Base-by-base conservation (phyloP, 2,797 vertebrate species). In the Lacerta bilineata region DNA sequence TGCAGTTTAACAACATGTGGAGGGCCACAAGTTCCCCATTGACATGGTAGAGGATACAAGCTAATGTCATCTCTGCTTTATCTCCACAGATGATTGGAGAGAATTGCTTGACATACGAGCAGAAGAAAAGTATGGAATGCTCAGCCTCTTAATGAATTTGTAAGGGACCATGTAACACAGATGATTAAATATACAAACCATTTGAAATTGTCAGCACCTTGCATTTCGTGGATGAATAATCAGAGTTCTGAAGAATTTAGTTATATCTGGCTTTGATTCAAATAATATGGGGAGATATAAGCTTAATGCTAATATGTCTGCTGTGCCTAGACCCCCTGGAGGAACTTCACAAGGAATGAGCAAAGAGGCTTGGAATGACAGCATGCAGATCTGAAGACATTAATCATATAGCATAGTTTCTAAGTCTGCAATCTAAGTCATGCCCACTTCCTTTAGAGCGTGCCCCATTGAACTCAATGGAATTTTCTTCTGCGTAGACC, bases 231-330 rank as follows among this genome's bases (percentile, higher is more conserved):
- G 39, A 55, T 79, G 69, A 25, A 86, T 79, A 78, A 50, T 39
- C 15, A 80, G 20, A 79, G 29, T 71, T 71, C 43, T 87, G 36
- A 79, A 87, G 23, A 71, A 69, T 71, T 25, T 39, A 86, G 23
- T 79, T 86, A 50, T 33, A 69, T 80, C n/a, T 80, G 25, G n/a
- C 33, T 86, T 78, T 55, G 13, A 33, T 78, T 86, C 15, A 69
- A 68, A 69, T 68, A 46, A 66, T 77, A 77, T 5, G 33, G 74
- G 1, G 2, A 77, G 17, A 85, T 59, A 39, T 18, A 33, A 50
- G 27, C 72, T n/a, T 46, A 66, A 66, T 6, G 20, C 33, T 46
- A 18, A 72, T 71, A 23, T 72, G 41, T 36, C 46, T 6, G 15
- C 11, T 5, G 46, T 15, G 43, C 10, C 64, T 33, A 20, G 39